A percentile compares a stretch with the other conserved stretches of the same genome.
These are phyloP conservation scores for Aplochiton taeniatus DNA, from an alignment of 2,797 vertebrate species.

Conservation along the genomic window DNA sequence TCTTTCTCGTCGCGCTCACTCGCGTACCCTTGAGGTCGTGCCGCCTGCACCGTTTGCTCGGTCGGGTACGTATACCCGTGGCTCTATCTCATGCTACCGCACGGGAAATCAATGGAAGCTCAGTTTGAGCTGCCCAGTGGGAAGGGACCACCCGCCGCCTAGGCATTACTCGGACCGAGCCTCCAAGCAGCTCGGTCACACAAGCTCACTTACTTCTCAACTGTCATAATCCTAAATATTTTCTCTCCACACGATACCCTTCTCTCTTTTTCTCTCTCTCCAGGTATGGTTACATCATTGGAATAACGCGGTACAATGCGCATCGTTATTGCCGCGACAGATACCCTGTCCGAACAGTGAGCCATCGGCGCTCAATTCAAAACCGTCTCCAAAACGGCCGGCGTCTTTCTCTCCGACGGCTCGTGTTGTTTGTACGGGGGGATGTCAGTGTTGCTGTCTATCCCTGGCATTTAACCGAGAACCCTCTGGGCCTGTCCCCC, in stretches of 20 bases:
- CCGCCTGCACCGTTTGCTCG: neutral
- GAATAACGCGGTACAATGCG: too few species aligned
- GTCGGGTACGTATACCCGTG: constrained; percentile 31
- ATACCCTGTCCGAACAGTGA: too few species aligned
- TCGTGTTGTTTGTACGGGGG: constrained; percentile 7
- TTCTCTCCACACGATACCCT: neutral
- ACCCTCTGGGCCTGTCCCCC: constrained; percentile 18
- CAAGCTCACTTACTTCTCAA: constrained; percentile 27
- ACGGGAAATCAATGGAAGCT: constrained; percentile 57
- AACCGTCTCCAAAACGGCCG: neutral
- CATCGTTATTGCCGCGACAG: too few species aligned
- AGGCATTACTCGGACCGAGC: constrained; percentile 25
- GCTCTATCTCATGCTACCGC: constrained; percentile 49
- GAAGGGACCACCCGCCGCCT: constrained; percentile 23
- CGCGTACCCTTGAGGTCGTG: constrained; percentile 15
- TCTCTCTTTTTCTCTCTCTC: neutral
- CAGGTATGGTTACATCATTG: too few species aligned
- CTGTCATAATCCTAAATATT: constrained; percentile 4
- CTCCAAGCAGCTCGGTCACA: constrained; percentile 6
- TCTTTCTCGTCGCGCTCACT: neutral
- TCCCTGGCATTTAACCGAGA: constrained; percentile 22
- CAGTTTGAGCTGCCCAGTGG: constrained; percentile 3
- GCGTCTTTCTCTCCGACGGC: constrained; percentile 17
- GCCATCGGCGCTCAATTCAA: too few species aligned
- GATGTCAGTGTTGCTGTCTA: constrained; percentile 29